These are phyloP conservation scores for Schizothorax lantsangensis DNA, from an alignment of 2,797 vertebrate species.

Conservation along the genomic window DNA sequence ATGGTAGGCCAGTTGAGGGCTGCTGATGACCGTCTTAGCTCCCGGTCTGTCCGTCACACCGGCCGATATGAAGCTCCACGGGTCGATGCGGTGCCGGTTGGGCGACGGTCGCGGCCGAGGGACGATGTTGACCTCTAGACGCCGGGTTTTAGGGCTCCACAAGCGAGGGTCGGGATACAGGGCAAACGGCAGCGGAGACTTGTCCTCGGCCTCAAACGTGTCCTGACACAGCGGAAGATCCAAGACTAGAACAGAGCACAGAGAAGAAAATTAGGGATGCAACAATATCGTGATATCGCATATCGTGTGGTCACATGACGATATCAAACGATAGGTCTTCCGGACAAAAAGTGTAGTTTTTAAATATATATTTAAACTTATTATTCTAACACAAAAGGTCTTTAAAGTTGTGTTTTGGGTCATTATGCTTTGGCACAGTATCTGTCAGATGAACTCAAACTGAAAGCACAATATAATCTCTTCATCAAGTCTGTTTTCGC, in stretches of 20 bases:
- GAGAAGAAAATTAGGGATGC: neutral
- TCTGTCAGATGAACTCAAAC: too few species aligned
- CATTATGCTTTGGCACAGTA: too few species aligned
- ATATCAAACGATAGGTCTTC: too few species aligned
- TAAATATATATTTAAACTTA: too few species aligned
- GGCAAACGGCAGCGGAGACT: constrained; percentile 67
- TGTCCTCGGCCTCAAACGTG: constrained; percentile 77
- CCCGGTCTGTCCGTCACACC: constrained; percentile 62
- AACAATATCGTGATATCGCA: too few species aligned
- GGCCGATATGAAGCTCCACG: constrained; percentile 89
- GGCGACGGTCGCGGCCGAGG: constrained; percentile 87
- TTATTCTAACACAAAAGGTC: too few species aligned
- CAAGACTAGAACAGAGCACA: constrained; percentile 67
- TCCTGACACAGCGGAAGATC: constrained; percentile 82
- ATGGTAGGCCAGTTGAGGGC: constrained; percentile 67
- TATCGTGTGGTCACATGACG: too few species aligned
- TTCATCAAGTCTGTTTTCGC: too few species aligned
- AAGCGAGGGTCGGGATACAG: constrained; percentile 73
- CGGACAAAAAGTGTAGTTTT: too few species aligned
- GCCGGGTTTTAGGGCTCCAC: constrained; percentile 83
- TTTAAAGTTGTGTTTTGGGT: too few species aligned
- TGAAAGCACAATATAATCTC: too few species aligned
- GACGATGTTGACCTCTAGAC: constrained; percentile 84
- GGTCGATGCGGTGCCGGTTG: constrained; percentile 86
- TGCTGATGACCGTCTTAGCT: constrained; percentile 59